Evolutionary conservation across 2,888 invertebrate genomes (phyloP).

Genomic region (Allacma fusca): DNA sequence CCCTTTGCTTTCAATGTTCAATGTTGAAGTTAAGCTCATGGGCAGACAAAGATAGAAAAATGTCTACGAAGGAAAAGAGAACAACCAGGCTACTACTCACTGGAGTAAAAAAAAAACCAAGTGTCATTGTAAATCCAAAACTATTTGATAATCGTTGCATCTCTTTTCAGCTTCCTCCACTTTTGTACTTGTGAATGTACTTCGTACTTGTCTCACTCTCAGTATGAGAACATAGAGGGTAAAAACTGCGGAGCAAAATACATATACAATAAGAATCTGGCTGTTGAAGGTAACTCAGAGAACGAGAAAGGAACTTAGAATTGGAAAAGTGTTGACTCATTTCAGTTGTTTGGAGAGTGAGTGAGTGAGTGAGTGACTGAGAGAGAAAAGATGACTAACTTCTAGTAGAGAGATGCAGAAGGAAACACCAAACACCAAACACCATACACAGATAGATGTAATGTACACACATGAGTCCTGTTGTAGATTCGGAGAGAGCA

Average conservation of each 20-base stretch:
- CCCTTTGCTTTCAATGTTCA: not conserved
- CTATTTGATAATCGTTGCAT: conserved; percentile 5
- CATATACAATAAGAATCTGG: not conserved
- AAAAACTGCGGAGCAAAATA: conserved; percentile 6
- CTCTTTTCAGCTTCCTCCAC: conserved; percentile 3
- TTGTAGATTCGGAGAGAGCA: not conserved
- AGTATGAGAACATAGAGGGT: not conserved
- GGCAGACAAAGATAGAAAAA: not conserved
- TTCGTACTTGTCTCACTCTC: not conserved
- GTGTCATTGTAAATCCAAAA: conserved; percentile 9
- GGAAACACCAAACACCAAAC: not conserved
- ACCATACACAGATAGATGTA: too few species aligned
- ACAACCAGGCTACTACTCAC: not conserved
- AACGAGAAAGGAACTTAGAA: not conserved
- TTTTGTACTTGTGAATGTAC: not conserved
- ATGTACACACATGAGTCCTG: too few species aligned
- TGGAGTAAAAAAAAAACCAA: not conserved
- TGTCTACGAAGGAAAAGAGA: not conserved
- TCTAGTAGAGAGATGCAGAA: not conserved
- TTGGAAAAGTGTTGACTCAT: conserved; percentile 2
- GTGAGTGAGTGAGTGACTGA: not conserved
- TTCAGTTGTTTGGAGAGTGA: conserved; percentile 9
- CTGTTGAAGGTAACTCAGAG: not conserved
- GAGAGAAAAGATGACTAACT: not conserved
- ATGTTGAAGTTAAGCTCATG: not conserved